Conservation (phyloP, 2,797 vertebrate species). For the Lithobates pipiens region DNA sequence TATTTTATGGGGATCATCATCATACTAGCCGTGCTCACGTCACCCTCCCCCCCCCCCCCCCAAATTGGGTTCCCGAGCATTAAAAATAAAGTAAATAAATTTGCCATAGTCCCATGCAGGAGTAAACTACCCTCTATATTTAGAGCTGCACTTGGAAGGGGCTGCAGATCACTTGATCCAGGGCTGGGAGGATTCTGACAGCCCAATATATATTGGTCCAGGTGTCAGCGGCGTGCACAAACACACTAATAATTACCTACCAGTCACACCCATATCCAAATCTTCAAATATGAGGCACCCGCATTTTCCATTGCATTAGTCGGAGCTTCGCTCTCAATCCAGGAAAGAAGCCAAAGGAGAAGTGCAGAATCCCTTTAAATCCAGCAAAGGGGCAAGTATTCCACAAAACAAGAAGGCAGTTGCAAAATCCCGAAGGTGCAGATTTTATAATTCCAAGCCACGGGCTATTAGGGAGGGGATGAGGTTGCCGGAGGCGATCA, state of each 20-base stretch:
- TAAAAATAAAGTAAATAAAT: no score
- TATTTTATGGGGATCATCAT: no score
- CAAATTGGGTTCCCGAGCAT: no score
- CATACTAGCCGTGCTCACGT: no score
- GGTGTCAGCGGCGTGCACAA: slow-evolving; percentile 2
- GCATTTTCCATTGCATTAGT: slow-evolving; percentile 58
- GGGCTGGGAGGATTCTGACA: not conserved
- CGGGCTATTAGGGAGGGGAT: no score
- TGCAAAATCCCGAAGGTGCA: not conserved
- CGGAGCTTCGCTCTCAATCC: slow-evolving; percentile 2
- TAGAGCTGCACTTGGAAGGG: not conserved
- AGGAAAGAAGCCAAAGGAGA: not conserved
- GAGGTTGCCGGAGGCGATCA: not conserved
- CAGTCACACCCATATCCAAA: slow-evolving; percentile 62
- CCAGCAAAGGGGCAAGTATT: not conserved
- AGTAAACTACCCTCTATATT: not conserved
- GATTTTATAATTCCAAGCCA: not conserved
- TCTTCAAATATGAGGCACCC: slow-evolving; percentile 53
- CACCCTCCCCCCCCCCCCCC: no score
- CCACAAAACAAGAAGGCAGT: not conserved
- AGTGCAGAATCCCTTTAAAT: not conserved
- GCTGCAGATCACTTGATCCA: not conserved
- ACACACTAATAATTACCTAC: slow-evolving; percentile 48
- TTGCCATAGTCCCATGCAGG: no score
- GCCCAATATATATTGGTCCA: not conserved